Evolutionary conservation across 2,113 vertebrate genomes (phyloP).

Genomic region (Poeciliopsis turrubarensis): DNA sequence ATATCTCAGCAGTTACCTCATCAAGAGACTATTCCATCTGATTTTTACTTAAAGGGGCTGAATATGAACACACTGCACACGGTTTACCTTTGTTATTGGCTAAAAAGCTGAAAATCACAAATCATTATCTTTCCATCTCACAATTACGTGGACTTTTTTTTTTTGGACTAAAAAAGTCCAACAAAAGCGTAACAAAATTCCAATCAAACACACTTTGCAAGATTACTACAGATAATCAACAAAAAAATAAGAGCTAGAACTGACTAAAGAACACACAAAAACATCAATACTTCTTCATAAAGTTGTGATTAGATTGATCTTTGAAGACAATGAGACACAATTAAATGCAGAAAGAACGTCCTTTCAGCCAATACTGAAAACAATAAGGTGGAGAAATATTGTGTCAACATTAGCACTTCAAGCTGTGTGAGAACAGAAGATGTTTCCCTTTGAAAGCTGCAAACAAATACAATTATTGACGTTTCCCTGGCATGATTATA

Average conservation of each 20-base stretch:
- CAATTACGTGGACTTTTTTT: background rate
- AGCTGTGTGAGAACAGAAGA: constrained; percentile 16
- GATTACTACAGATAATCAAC: background rate
- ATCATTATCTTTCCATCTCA: too few species aligned
- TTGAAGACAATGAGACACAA: constrained; percentile 31
- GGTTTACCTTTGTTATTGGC: too few species aligned
- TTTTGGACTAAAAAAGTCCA: too few species aligned
- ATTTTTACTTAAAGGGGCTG: too few species aligned
- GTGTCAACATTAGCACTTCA: constrained; percentile 33
- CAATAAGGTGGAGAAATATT: constrained; percentile 27
- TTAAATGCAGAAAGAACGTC: constrained; percentile 39
- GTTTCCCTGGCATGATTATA: constrained; percentile 33
- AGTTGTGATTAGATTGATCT: constrained; percentile 11
- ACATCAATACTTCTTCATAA: background rate
- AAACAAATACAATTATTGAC: constrained; percentile 42
- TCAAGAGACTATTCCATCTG: too few species aligned
- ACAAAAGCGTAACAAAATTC: too few species aligned
- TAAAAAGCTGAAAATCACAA: too few species aligned
- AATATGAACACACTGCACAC: too few species aligned
- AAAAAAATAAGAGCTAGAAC: background rate
- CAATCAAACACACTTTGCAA: background rate
- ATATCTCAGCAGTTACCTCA: too few species aligned
- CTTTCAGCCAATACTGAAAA: constrained; percentile 23
- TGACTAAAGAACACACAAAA: background rate
- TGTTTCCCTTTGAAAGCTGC: constrained; percentile 26